phyloP scores from a whole-genome alignment of 2,888 invertebrate genomes.

The Lathronympha strigana region DNA sequence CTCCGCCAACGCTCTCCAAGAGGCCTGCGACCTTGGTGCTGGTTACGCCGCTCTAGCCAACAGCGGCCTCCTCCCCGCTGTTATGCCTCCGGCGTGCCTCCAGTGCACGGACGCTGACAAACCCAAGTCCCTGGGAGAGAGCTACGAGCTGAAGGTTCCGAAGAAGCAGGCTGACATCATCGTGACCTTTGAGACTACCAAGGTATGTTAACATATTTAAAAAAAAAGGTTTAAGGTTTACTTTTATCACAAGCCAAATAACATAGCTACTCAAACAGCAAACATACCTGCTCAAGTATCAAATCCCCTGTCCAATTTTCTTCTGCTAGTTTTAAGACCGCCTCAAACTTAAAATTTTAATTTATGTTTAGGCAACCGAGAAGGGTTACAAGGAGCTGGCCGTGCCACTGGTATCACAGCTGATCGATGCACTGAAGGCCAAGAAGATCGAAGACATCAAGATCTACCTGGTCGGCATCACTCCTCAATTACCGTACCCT shows the following conservation, averaged over 20 bases:
- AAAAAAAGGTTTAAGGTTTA: too few relatives aligned
- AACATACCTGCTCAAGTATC: too few relatives aligned
- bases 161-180: conserved; percentile 92
- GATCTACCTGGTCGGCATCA: conserved; percentile 83
- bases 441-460: conserved; percentile 79
- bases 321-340: too few relatives aligned
- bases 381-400: conserved; percentile 86
- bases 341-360: neutral
- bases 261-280: too few relatives aligned
- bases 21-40: conserved; percentile 87
- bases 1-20: conserved; percentile 70
- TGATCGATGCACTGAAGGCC: conserved; percentile 84
- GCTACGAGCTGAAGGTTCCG: conserved; percentile 87
- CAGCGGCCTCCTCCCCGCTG: conserved; percentile 83
- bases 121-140: conserved; percentile 81
- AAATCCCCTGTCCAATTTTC: too few relatives aligned
- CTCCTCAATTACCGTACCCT: conserved; percentile 78
- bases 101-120: conserved; percentile 79
- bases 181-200: conserved; percentile 87
- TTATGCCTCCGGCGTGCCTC: conserved; percentile 87
- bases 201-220: conserved; percentile 55
- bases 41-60: conserved; percentile 88
- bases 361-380: conserved; percentile 79
- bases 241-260: too few relatives aligned
- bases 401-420: conserved; percentile 84